Base-by-base conservation (phyloP, 1,140 invertebrate species). In the Bombus pyrosoma region DNA sequence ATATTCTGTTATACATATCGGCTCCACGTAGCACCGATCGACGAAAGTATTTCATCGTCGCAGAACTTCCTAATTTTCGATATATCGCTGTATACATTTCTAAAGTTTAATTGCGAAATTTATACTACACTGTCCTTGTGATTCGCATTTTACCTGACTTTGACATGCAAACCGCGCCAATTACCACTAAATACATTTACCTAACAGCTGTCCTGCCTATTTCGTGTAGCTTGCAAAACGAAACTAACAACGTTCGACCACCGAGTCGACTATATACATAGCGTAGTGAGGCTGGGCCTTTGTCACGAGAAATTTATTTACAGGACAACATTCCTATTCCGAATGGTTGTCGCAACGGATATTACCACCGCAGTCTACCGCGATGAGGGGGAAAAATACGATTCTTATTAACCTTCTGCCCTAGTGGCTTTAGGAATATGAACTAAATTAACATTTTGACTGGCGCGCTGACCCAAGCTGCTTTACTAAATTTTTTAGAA, bases 191-290 rank as follows among this genome's bases (percentile, higher is more conserved):
- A 43, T 32, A 32, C n/a, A 28, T 59, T 59, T 18, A 39, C 1
- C 47, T 13, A 32, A 5, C 10, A 57, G 25, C 37, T 13, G 43
- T 87, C 79, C 74, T 84, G 77, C 81, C 85, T 90, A 89, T 92
- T 92, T 91, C 87, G 85, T 79, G 87, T 91, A 86, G 71, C 79
- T 71, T 75, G 82, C 80, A 89, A 92, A 91, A 91, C 86, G 86
- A 90, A 91, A 92, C 86, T 87, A 89, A 92, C 90, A 89, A 92
- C 47, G 83, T 72, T 75, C 25, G 43, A 41, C 10, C 25, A 37
- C 1, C 34, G 28, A 57, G 37, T 12, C 28, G 32, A 28, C n/a
- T 59, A 22, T 13, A 6, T 59, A 71, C 43, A 37, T n/a, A 34
- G 39, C 15, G 13, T 3, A 57, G 34, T 13, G 22, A 53, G 47